Percentiles rank a stretch among this genome's conserved stretches.
Conservation (phyloP, 2,797 vertebrate species). For the Ambastaia sidthimunki region DNA sequence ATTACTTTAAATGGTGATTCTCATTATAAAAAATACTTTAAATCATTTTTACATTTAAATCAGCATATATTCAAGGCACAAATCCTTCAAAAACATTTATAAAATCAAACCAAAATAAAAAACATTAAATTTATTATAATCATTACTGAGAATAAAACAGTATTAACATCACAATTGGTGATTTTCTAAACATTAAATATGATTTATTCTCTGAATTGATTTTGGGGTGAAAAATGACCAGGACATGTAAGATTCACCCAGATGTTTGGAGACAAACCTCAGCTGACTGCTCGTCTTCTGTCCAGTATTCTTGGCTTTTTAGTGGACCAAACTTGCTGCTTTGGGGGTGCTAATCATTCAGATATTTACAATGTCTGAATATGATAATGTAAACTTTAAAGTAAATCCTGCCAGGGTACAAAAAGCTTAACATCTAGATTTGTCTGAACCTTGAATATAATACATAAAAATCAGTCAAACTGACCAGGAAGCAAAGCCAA, state of each 20-base stretch:
- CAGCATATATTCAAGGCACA: not conserved
- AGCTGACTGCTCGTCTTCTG: not conserved
- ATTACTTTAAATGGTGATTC: too few relatives aligned
- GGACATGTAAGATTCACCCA: not conserved
- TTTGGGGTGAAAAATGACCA: not conserved
- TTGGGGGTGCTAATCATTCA: conserved; percentile 69
- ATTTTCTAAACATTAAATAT: not conserved
- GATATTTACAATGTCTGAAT: conserved; percentile 73
- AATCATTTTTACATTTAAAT: not conserved
- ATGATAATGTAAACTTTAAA: conserved; percentile 71
- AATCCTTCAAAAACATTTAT: not conserved
- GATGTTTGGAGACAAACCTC: not conserved
- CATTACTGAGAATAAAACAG: too few relatives aligned
- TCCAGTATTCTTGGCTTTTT: not conserved
- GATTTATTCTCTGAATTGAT: not conserved
- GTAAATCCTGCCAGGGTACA: conserved; percentile 65
- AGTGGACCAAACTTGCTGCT: conserved; percentile 49
- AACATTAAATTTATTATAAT: too few relatives aligned
- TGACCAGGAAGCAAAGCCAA: not conserved
- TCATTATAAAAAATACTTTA: too few relatives aligned
- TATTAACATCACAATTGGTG: too few relatives aligned
- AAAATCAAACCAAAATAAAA: not conserved
- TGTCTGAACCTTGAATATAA: conserved; percentile 49
- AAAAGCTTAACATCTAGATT: conserved; percentile 51
- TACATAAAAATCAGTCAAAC: conserved; percentile 32